Percentiles rank a stretch among this genome's conserved stretches.
These are phyloP conservation scores for Pseudomyrmex cubaensis DNA, from an alignment of 1,140 invertebrate genomes.

Conservation along the genomic window DNA sequence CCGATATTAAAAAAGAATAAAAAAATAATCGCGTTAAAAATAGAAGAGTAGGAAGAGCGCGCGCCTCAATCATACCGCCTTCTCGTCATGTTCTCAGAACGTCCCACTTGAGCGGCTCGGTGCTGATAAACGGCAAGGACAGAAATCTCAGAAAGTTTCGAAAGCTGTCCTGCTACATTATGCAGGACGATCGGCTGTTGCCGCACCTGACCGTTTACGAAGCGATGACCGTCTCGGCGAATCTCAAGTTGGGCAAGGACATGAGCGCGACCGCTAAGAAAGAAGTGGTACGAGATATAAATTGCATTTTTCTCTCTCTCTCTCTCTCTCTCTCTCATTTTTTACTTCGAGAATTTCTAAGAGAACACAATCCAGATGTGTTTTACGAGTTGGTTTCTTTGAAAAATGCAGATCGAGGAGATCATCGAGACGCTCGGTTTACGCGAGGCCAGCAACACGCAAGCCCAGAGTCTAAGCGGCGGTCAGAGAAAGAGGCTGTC, in stretches of 20 bases:
- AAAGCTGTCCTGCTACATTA: slow-evolving; percentile 97
- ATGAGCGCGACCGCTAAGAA: slow-evolving; percentile 91
- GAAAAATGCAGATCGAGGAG: slow-evolving; percentile 87
- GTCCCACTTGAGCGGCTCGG: slow-evolving; percentile 90
- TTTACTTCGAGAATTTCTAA: no score
- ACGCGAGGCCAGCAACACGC: slow-evolving; percentile 92
- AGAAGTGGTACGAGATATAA: slow-evolving; percentile 85
- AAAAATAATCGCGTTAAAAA: not conserved
- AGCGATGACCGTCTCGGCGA: slow-evolving; percentile 95
- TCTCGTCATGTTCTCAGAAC: slow-evolving; percentile 86
- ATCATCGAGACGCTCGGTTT: slow-evolving; percentile 92
- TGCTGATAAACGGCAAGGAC: slow-evolving; percentile 93
- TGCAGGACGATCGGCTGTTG: slow-evolving; percentile 97
- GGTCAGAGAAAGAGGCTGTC: slow-evolving; percentile 97
- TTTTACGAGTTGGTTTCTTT: not conserved
- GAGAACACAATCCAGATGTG: not conserved
- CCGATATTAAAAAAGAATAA: not conserved
- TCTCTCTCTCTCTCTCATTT: not conserved
- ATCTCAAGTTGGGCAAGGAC: slow-evolving; percentile 95
- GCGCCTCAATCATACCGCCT: not conserved
- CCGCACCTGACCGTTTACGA: slow-evolving; percentile 95
- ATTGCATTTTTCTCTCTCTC: slow-evolving; percentile 29
- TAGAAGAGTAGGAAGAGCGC: not conserved
- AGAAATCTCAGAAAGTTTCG: slow-evolving; percentile 94
- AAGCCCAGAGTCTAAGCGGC: slow-evolving; percentile 93